Conservation (phyloP, 2,113 vertebrate genomes). For the Tragulus kanchil region DNA sequence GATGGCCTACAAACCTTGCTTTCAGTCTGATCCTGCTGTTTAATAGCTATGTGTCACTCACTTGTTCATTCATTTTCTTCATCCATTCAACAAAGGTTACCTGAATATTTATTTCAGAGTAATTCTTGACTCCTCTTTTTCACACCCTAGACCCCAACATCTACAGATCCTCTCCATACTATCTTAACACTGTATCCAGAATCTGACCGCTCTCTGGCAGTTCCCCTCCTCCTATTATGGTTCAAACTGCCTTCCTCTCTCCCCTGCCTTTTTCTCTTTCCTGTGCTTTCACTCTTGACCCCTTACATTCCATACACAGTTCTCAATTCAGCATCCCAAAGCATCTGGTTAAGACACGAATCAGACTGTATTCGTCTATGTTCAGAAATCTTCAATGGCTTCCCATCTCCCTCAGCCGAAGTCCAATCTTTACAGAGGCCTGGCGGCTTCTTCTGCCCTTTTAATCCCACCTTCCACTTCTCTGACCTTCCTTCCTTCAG, state of each 20-base stretch:
- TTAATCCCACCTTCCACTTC: background rate
- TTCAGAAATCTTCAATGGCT: background rate
- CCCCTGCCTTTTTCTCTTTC: background rate
- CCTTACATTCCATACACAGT: background rate
- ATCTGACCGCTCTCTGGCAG: background rate
- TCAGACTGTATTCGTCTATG: background rate
- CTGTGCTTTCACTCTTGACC: background rate
- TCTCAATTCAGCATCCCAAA: background rate
- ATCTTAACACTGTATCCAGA: background rate
- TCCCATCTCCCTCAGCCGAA: background rate
- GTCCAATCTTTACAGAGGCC: background rate
- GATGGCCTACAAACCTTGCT: background rate
- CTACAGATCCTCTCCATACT: background rate
- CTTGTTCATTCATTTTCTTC: background rate
- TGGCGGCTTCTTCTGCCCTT: background rate
- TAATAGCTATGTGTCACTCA: background rate
- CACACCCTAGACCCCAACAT: background rate
- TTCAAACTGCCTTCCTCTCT: background rate
- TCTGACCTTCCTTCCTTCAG: background rate
- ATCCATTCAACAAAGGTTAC: background rate
- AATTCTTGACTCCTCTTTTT: background rate
- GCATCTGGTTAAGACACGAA: background rate
- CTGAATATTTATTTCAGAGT: constrained; percentile 23
- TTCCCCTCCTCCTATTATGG: background rate
- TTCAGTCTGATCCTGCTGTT: background rate